Evolutionary conservation across 1,140 invertebrate genomes (phyloP).

Genomic region (Brachionus plicatilis): DNA sequence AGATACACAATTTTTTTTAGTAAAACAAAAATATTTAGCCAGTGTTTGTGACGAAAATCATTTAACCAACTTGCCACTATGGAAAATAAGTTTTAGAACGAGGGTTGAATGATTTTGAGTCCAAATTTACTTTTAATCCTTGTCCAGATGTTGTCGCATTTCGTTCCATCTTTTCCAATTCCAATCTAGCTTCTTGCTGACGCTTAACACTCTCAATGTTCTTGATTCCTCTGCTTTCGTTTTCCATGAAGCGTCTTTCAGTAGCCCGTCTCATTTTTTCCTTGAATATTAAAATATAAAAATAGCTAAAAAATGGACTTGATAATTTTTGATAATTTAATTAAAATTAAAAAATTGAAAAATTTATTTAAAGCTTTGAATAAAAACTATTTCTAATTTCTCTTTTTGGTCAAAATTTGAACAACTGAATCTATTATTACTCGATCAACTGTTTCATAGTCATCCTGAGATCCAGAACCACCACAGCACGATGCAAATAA

Average conservation of each 20-base stretch:
- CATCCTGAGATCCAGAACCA: not conserved
- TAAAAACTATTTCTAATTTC: no score
- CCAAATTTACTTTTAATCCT: not conserved
- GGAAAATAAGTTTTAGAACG: not conserved
- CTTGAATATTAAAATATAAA: not conserved
- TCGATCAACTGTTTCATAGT: conserved; percentile 7
- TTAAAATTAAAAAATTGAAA: no score
- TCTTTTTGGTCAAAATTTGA: not conserved
- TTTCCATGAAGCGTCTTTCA: not conserved
- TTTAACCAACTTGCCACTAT: conserved; percentile 22
- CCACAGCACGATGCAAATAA: not conserved
- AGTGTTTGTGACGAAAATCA: not conserved
- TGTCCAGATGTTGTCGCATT: not conserved
- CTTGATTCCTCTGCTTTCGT: conserved; percentile 13
- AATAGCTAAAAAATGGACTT: no score
- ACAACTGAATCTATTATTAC: not conserved
- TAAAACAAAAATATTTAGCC: not conserved
- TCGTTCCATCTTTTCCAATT: conserved; percentile 19
- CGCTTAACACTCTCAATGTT: conserved; percentile 32
- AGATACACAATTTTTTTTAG: not conserved
- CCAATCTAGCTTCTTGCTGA: not conserved
- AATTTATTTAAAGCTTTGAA: no score
- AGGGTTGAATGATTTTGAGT: not conserved
- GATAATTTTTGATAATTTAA: no score
- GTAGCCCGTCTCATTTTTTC: conserved; percentile 13